Percentiles rank a stretch among this genome's conserved stretches.
Evolutionary conservation across 2,113 vertebrate species (phyloP).

Genomic region (Xenopus borealis): DNA sequence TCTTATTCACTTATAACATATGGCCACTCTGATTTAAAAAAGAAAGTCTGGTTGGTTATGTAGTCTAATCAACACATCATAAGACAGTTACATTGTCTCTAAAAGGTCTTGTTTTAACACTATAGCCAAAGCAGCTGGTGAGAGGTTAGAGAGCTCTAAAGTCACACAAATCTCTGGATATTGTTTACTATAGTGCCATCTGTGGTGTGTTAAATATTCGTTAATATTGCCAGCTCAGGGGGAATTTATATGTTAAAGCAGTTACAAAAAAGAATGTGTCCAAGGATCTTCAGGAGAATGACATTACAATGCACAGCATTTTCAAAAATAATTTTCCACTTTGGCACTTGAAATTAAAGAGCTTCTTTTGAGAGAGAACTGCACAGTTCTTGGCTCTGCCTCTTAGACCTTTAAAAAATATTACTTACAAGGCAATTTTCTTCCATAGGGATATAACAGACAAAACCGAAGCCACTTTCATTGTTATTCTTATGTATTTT

Average conservation of each 20-base stretch:
- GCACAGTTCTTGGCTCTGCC: constrained; percentile 29
- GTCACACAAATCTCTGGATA: constrained; percentile 72
- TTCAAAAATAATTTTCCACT: constrained; percentile 62
- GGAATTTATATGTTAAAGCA: constrained; percentile 76
- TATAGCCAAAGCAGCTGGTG: constrained; percentile 74
- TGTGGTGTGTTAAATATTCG: constrained; percentile 77
- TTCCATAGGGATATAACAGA: not conserved
- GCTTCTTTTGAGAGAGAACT: constrained; percentile 46
- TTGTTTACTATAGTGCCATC: constrained; percentile 72
- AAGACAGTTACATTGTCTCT: constrained; percentile 65
- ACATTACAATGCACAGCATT: constrained; percentile 55
- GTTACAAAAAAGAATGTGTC: constrained; percentile 59
- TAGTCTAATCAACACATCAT: constrained; percentile 60
- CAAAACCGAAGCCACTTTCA: too few relatives aligned
- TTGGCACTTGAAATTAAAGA: constrained; percentile 52
- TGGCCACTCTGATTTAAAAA: constrained; percentile 57
- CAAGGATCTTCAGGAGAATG: constrained; percentile 57
- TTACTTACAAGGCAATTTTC: constrained; percentile 38
- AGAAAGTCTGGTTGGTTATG: constrained; percentile 59
- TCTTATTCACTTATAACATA: constrained; percentile 55
- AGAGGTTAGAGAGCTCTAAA: constrained; percentile 64
- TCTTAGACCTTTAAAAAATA: constrained; percentile 28
- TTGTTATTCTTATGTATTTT: too few relatives aligned
- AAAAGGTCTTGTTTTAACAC: constrained; percentile 71
- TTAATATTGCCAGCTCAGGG: constrained; percentile 71